Base-by-base conservation (phyloP, 2,113 vertebrate genomes). In the Diadophis punctatus region DNA sequence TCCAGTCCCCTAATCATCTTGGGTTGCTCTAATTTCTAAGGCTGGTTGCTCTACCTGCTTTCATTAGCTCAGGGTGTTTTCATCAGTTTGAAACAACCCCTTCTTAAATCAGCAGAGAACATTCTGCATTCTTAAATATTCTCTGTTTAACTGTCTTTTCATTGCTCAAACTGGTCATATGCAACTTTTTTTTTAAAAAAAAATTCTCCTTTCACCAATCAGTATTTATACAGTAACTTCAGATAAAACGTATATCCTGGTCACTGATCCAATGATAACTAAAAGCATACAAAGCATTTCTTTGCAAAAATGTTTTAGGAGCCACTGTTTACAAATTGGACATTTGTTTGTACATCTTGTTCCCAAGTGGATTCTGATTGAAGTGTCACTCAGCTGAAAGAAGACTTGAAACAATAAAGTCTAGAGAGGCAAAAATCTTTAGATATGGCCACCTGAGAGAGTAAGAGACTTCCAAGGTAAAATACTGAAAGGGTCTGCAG, bases 191-290 rank as follows among this genome's bases (percentile, higher is more conserved):
- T n/a, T 89, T 94, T 93, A 11, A 43, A 43, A 43, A 43, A 43
- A 43, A 43, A 43, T 27, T 39, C 39, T 39, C 7, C 18, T 55
- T 51, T 60, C 2, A 39, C 7, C 9, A 8, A 30, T 25, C 58
- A 25, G 14, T 68, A 10, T 7, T 68, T 92, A 39, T 55, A 55
- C 23, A 48, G 91, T 49, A 90, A 11, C 2, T 93, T 88, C 60
- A 43, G 30, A 49, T 46, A 93, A 4, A 88, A 0, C 4, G n/a
- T 88, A 49, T 68, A 55, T n/a, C 53, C 90, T 86, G 84, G 34
- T 95, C 4, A 86, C 90, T 48, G 39, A 91, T 88, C 93, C 12
- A 89, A 93, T 93, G 93, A 95, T 93, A 95, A 92, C 91, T 95
- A 95, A 85, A 94, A 91, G n/a, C 86, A 93, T 85, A 86, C 27